Evolutionary conservation across 92 coral and sea anemone genomes (phyloP).

Genomic region (Bergia puertoricense): DNA sequence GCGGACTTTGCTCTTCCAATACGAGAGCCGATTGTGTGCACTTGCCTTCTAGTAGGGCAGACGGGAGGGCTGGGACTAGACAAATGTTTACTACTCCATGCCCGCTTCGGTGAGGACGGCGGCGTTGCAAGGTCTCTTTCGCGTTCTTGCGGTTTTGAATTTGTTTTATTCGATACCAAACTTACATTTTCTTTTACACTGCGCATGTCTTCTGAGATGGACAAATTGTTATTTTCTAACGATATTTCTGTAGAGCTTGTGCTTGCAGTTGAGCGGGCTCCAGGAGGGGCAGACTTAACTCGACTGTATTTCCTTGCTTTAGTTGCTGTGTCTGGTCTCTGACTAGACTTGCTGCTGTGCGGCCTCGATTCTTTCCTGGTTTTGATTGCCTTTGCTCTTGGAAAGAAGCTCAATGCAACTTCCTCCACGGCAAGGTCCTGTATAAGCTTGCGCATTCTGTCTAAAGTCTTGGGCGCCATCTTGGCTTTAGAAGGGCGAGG

Average conservation of each 20-base stretch:
- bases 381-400: slow-evolving; percentile 2
- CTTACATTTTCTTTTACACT: not conserved
- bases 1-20: slow-evolving; percentile 31
- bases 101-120: slow-evolving; percentile 1
- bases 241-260: not conserved
- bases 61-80: not conserved
- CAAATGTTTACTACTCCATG: not conserved
- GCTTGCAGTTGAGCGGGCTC: slow-evolving; percentile 12
- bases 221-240: not conserved
- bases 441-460: slow-evolving; percentile 15
- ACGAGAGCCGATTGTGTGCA: not conserved
- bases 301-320: slow-evolving; percentile 16
- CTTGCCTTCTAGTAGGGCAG: not conserved
- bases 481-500: slow-evolving; percentile 36
- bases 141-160: not conserved
- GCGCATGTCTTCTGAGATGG: not conserved
- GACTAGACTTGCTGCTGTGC: slow-evolving; percentile 5
- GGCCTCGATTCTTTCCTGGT: not conserved
- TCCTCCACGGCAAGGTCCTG: slow-evolving; percentile 32
- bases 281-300: slow-evolving; percentile 31
- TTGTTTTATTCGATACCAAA: not conserved
- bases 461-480: slow-evolving; percentile 29
- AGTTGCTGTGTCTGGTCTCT: not conserved
- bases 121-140: not conserved
- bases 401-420: slow-evolving; percentile 29